Base-by-base conservation (phyloP, 2,888 invertebrate genomes). In the Plebejus melissa region DNA sequence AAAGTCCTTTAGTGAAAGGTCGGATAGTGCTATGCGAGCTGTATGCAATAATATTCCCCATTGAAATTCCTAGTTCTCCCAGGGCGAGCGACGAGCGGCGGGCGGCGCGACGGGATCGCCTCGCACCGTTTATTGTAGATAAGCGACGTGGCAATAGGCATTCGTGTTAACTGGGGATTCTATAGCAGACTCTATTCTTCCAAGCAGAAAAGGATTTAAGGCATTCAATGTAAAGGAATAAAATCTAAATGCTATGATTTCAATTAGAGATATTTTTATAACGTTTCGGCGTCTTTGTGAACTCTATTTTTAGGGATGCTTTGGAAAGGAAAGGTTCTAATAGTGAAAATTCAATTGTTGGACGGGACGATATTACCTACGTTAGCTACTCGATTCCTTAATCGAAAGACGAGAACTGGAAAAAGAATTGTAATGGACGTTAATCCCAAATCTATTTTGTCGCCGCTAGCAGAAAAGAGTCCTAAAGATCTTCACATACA, bases 131-230 rank as follows among this genome's bases (percentile, higher is more conserved):
- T 85, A 87, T 85, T 87, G 88, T 83, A 87, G 91, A 91, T 91
- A 91, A 91, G 87, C 89, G 90, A 90, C 90, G 87, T 87, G 86
- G 90, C 91, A 91, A 90, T 90, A 91, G 90, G 91, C 90, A 91
- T 91, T 92, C 89, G 91, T 88, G 90, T 87, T 90, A 91, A 86
- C 88, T 83, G 84, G 90, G 89, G 90, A 91, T 89, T 91, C 88
- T 89, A 92, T 90, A 86, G 88, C 85, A 87, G 87, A 86, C 88
- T 90, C 85, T 87, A 87, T 90, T 90, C 89, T 89, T 88, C 86
- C 88, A 88, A 84, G 86, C 86, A 86, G 88, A 89, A 89, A 88
- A 86, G 89, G 88, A 89, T 90, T 89, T 89, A 86, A 87, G 87
- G 84, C 84, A 86, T 85, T 84, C 84, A 85, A 85, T 83, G 85